Percentiles rank a stretch among this genome's conserved stretches.
Evolutionary conservation across 2,797 vertebrate genomes (phyloP).

Genomic region (Tangara arthus): DNA sequence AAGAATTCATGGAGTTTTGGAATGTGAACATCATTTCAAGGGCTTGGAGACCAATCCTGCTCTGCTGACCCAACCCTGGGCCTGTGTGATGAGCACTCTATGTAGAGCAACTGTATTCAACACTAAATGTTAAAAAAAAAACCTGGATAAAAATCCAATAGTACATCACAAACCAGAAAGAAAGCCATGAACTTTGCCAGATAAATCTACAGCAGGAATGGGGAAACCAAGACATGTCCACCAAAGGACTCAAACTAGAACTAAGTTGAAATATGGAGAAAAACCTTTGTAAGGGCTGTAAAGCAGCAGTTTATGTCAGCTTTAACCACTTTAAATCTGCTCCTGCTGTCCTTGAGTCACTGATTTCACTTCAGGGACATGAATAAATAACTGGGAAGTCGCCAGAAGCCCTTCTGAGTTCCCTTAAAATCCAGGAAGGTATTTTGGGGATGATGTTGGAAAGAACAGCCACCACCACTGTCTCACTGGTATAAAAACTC

Average conservation of each 20-base stretch:
- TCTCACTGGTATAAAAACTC: background rate
- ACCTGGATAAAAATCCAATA: background rate
- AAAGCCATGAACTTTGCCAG: background rate
- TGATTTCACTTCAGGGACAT: background rate
- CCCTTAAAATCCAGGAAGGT: background rate
- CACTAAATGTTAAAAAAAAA: background rate
- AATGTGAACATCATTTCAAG: accelerated
- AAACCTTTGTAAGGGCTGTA: background rate
- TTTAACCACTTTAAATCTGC: background rate
- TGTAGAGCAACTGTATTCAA: accelerated
- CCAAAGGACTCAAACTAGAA: accelerated
- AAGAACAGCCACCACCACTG: background rate
- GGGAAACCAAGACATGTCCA: background rate
- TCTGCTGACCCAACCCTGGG: background rate
- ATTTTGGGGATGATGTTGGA: background rate
- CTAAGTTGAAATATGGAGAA: background rate
- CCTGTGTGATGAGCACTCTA: background rate
- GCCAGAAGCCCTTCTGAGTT: background rate
- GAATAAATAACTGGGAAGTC: background rate
- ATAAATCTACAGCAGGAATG: background rate
- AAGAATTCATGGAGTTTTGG: background rate
- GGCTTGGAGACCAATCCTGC: background rate
- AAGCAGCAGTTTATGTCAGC: background rate
- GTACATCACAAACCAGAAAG: background rate
- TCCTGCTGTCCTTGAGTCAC: background rate